phyloP scores from a whole-genome alignment of 2,888 invertebrate genomes.

The Carcina quercana region DNA sequence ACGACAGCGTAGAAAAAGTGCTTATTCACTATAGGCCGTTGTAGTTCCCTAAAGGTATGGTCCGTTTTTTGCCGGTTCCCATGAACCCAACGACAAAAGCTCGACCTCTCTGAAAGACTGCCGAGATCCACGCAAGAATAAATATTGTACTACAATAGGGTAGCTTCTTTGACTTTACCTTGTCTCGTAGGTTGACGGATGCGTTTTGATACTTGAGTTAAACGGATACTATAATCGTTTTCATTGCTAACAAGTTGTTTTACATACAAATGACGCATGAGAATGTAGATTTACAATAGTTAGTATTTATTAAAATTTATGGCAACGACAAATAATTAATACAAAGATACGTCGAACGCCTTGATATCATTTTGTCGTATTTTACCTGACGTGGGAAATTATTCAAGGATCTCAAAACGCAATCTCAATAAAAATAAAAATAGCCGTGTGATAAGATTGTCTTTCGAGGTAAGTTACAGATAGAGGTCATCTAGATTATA shows the following conservation, averaged over 20 bases:
- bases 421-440: too few relatives aligned
- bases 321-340: too few relatives aligned
- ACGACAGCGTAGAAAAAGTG: slow-evolving; percentile 56
- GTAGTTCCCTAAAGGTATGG: slow-evolving; percentile 51
- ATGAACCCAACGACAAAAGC: slow-evolving; percentile 68
- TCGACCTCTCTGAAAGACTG: slow-evolving; percentile 65
- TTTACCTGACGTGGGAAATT: too few relatives aligned
- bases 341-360: too few relatives aligned
- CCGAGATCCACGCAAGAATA: slow-evolving; percentile 69
- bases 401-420: too few relatives aligned
- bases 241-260: background rate
- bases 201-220: slow-evolving; percentile 37
- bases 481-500: too few relatives aligned
- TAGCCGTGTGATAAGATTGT: too few relatives aligned
- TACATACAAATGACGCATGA: background rate
- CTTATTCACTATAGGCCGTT: slow-evolving; percentile 65
- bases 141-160: slow-evolving; percentile 69
- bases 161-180: slow-evolving; percentile 67
- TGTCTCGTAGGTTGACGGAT: slow-evolving; percentile 19
- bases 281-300: background rate
- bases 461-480: too few relatives aligned
- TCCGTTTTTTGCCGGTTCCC: slow-evolving; percentile 69
- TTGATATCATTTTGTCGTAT: too few relatives aligned
- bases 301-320: too few relatives aligned
- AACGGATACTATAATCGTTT: background rate